A percentile compares a stretch with the other conserved stretches of the same genome.
Conservation (phyloP, 2,113 vertebrate genomes). For the Sciurus niger region DNA sequence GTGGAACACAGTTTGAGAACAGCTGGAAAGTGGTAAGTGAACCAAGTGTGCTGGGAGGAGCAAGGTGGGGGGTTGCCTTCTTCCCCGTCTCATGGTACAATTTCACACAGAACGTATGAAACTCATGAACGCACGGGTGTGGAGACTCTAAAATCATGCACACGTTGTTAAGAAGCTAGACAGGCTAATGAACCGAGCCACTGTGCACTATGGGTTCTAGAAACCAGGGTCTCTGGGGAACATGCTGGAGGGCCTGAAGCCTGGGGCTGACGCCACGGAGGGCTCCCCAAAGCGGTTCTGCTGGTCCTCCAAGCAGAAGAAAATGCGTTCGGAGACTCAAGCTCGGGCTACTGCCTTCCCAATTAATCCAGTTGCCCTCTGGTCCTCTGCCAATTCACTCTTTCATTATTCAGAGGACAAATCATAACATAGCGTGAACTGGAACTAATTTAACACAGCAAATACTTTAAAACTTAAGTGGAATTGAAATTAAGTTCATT, state of each 20-base stretch:
- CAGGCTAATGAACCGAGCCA: not conserved
- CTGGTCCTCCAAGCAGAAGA: not conserved
- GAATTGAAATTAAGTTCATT: constrained; percentile 17
- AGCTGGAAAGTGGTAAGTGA: not conserved
- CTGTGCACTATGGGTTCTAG: not conserved
- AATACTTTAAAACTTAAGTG: not conserved
- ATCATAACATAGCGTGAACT: not conserved
- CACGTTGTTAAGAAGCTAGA: not conserved
- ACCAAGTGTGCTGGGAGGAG: not conserved
- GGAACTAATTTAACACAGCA: constrained; percentile 42
- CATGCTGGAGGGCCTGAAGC: not conserved
- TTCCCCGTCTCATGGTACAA: not conserved
- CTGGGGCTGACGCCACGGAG: not conserved
- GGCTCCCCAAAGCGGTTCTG: not conserved
- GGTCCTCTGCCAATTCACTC: not conserved
- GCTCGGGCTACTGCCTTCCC: not conserved
- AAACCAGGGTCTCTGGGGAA: not conserved
- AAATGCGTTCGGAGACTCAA: not conserved
- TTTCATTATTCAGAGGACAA: constrained; percentile 30
- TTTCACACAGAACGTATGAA: not conserved
- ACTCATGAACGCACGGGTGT: not conserved
- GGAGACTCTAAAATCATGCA: not conserved
- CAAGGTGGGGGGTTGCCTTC: too few relatives aligned
- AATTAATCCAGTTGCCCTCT: not conserved
- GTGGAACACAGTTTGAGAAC: not conserved